Conservation (phyloP, 2,888 invertebrate genomes). For the Hoplodrina ambigua region DNA sequence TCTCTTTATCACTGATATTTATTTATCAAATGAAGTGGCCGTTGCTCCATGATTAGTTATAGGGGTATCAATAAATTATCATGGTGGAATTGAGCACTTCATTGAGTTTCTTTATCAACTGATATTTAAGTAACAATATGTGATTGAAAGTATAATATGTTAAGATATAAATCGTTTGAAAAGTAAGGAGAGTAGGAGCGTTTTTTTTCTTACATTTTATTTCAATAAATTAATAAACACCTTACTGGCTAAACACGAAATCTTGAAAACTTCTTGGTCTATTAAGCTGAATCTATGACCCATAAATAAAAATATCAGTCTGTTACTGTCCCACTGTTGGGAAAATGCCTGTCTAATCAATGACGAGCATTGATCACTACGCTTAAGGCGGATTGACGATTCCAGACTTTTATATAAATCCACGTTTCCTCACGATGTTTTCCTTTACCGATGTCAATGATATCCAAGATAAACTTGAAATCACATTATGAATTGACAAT, state of each 20-base stretch:
- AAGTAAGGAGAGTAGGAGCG: neutral
- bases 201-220: neutral
- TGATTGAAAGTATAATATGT: conserved; percentile 7
- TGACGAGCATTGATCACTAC: no score
- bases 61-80: conserved; percentile 25
- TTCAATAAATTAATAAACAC: neutral
- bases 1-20: conserved; percentile 18
- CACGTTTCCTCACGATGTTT: no score
- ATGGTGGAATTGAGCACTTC: conserved; percentile 1
- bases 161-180: neutral
- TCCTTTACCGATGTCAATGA: no score
- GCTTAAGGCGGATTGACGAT: no score
- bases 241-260: neutral
- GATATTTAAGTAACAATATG: conserved; percentile 6
- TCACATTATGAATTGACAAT: no score
- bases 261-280: neutral
- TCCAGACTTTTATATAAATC: no score
- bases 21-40: conserved; percentile 35
- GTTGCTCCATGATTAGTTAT: conserved; percentile 13
- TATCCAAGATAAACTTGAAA: no score
- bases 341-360: no score
- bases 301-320: no score
- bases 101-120: conserved; percentile 20
- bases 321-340: no score
- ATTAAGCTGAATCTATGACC: neutral